Conservation (phyloP, 2,888 invertebrate genomes). For the Eupeodes luniger region DNA sequence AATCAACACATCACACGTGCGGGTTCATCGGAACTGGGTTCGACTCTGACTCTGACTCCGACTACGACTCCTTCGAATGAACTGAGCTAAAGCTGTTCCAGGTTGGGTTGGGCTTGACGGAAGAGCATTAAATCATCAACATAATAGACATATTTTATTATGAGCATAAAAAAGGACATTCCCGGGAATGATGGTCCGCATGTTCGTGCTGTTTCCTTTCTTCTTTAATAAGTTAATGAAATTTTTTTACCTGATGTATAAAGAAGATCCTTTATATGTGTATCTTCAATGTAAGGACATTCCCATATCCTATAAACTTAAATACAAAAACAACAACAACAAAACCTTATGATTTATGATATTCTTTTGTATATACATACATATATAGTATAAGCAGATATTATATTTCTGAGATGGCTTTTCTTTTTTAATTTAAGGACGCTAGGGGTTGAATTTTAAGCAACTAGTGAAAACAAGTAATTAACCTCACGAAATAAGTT, state of each 20-base stretch:
- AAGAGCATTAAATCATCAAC: slow-evolving; percentile 17
- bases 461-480: slow-evolving; percentile 64
- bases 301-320: too few species aligned
- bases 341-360: slow-evolving; percentile 67
- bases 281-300: neutral
- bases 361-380: slow-evolving; percentile 50
- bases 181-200: slow-evolving; percentile 31
- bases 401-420: neutral
- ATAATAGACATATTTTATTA: slow-evolving; percentile 12
- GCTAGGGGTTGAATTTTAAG: slow-evolving; percentile 9
- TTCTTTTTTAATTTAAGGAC: neutral
- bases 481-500: slow-evolving; percentile 59
- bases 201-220: neutral
- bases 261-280: slow-evolving; percentile 19
- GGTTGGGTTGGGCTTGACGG: neutral
- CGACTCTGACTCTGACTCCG: too few species aligned
- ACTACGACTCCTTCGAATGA: too few species aligned
- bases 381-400: neutral
- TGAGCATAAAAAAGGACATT: slow-evolving; percentile 44
- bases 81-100: neutral
- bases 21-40: slow-evolving; percentile 5
- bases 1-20: slow-evolving; percentile 18
- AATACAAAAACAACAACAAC: slow-evolving; percentile 17
- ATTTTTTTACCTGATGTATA: slow-evolving; percentile 22
- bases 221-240: slow-evolving; percentile 66